phyloP scores from a whole-genome alignment of 1,140 invertebrate genomes.

The Drosophila azteca region DNA sequence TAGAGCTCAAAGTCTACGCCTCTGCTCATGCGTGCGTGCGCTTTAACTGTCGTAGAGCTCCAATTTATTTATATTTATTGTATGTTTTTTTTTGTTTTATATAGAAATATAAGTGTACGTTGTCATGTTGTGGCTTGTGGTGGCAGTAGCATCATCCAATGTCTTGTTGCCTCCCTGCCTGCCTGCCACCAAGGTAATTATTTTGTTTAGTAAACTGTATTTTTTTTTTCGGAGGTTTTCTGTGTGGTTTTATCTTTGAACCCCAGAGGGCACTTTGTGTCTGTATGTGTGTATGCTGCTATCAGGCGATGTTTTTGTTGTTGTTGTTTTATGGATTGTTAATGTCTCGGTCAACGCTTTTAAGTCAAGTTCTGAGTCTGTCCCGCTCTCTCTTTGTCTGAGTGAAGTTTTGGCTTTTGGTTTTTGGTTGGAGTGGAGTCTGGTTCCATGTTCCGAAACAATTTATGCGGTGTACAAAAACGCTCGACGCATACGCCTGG shows the following conservation, averaged over 20 bases:
- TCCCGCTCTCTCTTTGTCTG: constrained; percentile 13
- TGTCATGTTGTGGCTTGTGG: constrained; percentile 40
- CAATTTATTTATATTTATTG: constrained; percentile 60
- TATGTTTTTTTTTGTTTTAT: too few relatives aligned
- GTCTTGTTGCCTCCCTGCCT: constrained; percentile 16
- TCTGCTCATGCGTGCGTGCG: constrained; percentile 16
- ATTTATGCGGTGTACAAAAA: constrained; percentile 44
- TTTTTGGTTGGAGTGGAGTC: constrained; percentile 24
- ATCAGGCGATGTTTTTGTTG: constrained; percentile 22
- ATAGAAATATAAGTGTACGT: constrained; percentile 35
- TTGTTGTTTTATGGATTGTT: constrained; percentile 47
- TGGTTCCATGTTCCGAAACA: constrained; percentile 38
- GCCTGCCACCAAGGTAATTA: constrained; percentile 65
- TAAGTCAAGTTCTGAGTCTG: constrained; percentile 73
- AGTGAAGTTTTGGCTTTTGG: constrained; percentile 18
- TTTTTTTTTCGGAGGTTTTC: constrained; percentile 25
- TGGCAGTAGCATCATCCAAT: constrained; percentile 66
- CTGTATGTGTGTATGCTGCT: constrained; percentile 40
- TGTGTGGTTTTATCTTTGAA: constrained; percentile 64
- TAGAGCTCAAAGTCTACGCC: constrained; percentile 29
- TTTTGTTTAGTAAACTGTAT: constrained; percentile 54
- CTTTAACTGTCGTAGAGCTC: constrained; percentile 11
- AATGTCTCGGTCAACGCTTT: constrained; percentile 78
- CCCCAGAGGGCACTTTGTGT: constrained; percentile 50
- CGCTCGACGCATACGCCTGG: constrained; percentile 48